Evolutionary conservation across 2,888 invertebrate genomes (phyloP).

Genomic region (Falcaria lacertinaria): DNA sequence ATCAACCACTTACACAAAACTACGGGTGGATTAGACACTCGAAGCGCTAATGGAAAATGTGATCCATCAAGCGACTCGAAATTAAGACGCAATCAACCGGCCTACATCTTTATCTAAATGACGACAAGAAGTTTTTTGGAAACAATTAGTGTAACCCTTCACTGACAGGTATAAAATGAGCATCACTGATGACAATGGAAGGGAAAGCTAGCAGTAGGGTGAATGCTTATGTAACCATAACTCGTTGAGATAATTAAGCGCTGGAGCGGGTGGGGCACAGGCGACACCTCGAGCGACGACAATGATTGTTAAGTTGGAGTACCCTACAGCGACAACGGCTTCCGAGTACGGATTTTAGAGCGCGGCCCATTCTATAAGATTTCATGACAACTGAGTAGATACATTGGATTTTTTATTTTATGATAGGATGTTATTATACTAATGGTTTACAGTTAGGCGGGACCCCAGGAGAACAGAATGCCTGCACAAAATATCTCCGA

Average conservation of each 20-base stretch:
- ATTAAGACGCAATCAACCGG: constrained; percentile 45
- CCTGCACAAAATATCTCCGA: no score
- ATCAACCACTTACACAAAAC: constrained; percentile 56
- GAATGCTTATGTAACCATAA: constrained; percentile 36
- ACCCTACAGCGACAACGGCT: constrained; percentile 46
- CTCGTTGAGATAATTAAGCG: constrained; percentile 55
- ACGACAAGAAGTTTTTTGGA: constrained; percentile 46
- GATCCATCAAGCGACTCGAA: constrained; percentile 61
- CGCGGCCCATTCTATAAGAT: constrained; percentile 25
- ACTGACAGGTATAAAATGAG: constrained; percentile 31
- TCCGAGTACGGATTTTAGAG: constrained; percentile 33
- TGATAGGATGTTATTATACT: no score
- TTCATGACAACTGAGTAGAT: background rate
- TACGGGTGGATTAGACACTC: constrained; percentile 62
- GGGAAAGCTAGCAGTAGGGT: constrained; percentile 26
- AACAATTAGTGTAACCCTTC: constrained; percentile 35
- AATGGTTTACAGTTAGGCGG: no score
- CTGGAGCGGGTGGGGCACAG: constrained; percentile 32
- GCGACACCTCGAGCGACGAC: constrained; percentile 39
- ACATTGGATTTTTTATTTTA: no score
- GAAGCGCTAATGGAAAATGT: constrained; percentile 62
- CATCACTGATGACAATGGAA: constrained; percentile 28
- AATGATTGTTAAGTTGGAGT: constrained; percentile 61
- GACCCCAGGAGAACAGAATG: no score
- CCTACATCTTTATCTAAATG: constrained; percentile 50